These are phyloP conservation scores for Tipula confusa DNA, from an alignment of 2,888 invertebrate species.

Conservation along the genomic window DNA sequence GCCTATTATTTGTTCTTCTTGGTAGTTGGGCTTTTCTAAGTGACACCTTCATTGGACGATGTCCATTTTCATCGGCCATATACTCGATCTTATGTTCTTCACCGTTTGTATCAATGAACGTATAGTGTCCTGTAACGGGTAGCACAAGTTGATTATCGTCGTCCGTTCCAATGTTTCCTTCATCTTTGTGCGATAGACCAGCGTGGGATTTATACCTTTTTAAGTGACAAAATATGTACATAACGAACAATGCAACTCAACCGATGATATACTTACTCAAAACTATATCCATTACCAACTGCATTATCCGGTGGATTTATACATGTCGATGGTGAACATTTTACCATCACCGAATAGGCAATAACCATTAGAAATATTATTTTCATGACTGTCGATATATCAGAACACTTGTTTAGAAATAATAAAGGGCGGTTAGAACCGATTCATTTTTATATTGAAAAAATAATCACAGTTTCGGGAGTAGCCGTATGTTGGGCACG, in stretches of 20 bases:
- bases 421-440: neutral
- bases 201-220: neutral
- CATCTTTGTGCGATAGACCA: neutral
- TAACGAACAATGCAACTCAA: too few species aligned
- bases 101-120: neutral
- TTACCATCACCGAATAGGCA: neutral
- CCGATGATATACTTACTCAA: neutral
- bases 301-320: neutral
- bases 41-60: neutral
- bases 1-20: neutral
- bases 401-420: neutral
- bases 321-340: neutral
- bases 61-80: neutral
- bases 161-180: neutral
- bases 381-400: neutral
- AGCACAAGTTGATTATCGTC: neutral
- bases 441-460: neutral
- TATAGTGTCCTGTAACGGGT: neutral
- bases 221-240: too few species aligned
- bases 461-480: neutral
- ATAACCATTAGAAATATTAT: neutral
- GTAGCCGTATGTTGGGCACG: neutral
- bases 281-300: neutral
- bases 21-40: neutral
- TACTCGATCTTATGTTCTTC: neutral